Base-by-base conservation (phyloP, 1,140 invertebrate genomes). In the Stenopsyche tienmushanensis region DNA sequence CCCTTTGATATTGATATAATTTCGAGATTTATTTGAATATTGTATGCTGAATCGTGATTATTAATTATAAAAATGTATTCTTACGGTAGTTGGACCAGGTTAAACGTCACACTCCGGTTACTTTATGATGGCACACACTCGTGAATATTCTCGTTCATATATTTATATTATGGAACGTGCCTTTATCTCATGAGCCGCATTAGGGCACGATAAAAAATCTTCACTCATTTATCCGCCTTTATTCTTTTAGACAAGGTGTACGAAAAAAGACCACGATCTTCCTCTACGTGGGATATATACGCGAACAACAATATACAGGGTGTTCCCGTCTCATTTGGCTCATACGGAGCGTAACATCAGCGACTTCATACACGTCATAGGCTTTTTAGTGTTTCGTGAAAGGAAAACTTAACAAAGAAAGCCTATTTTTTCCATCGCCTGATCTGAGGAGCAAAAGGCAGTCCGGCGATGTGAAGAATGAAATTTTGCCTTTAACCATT, bases 341-440 rank as follows among this genome's bases (percentile, higher is more conserved):
- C 55, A 58, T 39, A 58, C 55, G 55, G 55, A 58, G 39, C 39
- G 55, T 15, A 58, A 58, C 55, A 58, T 58, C 41, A 41, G 39
- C 13, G 55, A 44, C 39, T 58, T 58, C 29, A 26, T 26, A 58
- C 55, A 58, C 55, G 55, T 58, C 55, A 58, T 58, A 58, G 29
- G 15, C 55, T n/a, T 39, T 58, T 58, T 17, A 58, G 55, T 58
- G 55, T 21, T 47, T 47, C 44, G 44, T 47, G 44, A 47, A 47
- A 47, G 10, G 44, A 47, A 47, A 15, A 47, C 44, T 47, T 20
- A 47, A 47, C 44, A 47, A 47, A 47, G 44, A 47, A 34, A 47
- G 44, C 29, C 29, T 13, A 34, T 34, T 34, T 34, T 34, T 13
- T 13, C 5, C 29, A 34, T 34, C 13, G n/a, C n/a, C n/a, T 34